Base-by-base conservation (phyloP, 1,140 invertebrate species). In the Atopsyche davidsoni region DNA sequence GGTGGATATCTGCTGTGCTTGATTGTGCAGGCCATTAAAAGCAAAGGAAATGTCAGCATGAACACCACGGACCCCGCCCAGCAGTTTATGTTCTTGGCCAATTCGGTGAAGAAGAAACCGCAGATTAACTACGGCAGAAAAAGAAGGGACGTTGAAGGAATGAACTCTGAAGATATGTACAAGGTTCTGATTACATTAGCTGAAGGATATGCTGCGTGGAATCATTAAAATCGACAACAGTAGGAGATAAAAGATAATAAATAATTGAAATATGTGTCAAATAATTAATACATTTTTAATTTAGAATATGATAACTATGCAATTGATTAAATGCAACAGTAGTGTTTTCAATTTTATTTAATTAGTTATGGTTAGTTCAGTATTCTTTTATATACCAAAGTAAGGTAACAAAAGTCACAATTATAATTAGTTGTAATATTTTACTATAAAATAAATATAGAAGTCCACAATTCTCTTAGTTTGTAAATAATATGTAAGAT, bases 1-100 rank as follows among this genome's bases (percentile, higher is more conserved):
- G 86, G 85, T 7, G 86, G 85, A 4, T 88, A 88, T 62, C 64
- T 89, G 9, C 61, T 89, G 0, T 84, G 83, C 59, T 66, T 89
- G 1, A 79, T 88, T 25, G 80, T 86, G 2, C 79, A 81, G 51
- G 81, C 82, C 0, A 76, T 87, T 4, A 83, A 78, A 59, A 72
- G 67, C 66, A 73, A 75, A 58, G 65, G 53, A 51, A 69, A 68
- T 46, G 63, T 66, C 14, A 42, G 19, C 3, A 61, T 53, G 18
- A 19, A 53, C 13, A 14, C 11, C 10, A 19, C 59, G 53, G 22
- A 63, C 44, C 63, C 64, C 40, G 44, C 67, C 2, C 57, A 63
- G 11, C 62, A 64, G 4, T 61, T 68, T 7, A 54, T 59, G 28
- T 62, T 71, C 21, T 62, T 70, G 35, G 52, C 67, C 0, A 70